phyloP scores from a whole-genome alignment of 1,140 invertebrate species.

The Cotesia chilonis region DNA sequence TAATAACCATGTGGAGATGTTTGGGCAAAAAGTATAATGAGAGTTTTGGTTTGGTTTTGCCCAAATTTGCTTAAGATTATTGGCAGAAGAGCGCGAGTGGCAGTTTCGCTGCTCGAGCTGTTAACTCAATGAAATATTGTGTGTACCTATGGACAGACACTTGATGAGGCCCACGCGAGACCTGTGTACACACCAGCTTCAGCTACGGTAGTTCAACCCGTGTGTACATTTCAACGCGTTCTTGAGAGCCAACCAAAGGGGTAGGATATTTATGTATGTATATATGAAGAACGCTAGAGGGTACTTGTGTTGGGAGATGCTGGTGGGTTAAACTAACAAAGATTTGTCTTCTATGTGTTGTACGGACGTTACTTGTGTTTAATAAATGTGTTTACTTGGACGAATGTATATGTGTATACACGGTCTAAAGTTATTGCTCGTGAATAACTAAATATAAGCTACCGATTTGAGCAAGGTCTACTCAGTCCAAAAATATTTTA shows the following conservation, averaged over 20 bases:
- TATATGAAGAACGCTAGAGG: constrained; percentile 20
- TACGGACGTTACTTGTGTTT: constrained; percentile 45
- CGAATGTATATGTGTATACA: not conserved
- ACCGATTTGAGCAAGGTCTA: too few relatives aligned
- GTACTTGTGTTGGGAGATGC: constrained; percentile 31
- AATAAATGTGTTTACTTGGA: constrained; percentile 32
- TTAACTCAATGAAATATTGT: constrained; percentile 6
- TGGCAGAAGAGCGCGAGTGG: constrained; percentile 19
- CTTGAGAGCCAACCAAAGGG: constrained; percentile 12
- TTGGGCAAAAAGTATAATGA: too few relatives aligned
- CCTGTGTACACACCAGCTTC: constrained; percentile 31
- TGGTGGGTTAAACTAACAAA: constrained; percentile 38
- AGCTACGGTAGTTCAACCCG: constrained; percentile 10
- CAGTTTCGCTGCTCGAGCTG: constrained; percentile 25
- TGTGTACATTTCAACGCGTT: constrained; percentile 3
- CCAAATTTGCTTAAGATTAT: not conserved
- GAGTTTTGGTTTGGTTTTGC: not conserved
- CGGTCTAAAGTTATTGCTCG: not conserved
- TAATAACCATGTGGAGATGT: too few relatives aligned
- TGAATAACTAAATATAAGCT: too few relatives aligned
- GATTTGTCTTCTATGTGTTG: not conserved
- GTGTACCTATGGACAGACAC: not conserved
- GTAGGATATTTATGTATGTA: not conserved
- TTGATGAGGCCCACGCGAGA: constrained; percentile 13
- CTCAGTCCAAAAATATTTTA: too few relatives aligned